Conservation (phyloP, 2,888 invertebrate genomes). For the Orthosia gracilis region DNA sequence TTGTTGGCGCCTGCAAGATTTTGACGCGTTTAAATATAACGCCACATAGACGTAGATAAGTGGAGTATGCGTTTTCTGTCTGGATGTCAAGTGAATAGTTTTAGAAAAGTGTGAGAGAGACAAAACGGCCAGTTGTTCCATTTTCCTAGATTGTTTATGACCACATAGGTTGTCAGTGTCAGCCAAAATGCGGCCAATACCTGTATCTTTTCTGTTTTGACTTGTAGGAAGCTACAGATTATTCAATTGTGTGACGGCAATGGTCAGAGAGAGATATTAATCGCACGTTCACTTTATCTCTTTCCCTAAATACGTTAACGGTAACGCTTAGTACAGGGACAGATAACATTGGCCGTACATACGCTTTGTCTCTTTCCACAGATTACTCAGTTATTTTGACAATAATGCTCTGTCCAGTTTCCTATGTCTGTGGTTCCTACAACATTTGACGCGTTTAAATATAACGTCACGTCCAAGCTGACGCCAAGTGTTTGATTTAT, state of each 20-base stretch:
- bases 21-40: slow-evolving; percentile 60
- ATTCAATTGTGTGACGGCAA: too few relatives aligned
- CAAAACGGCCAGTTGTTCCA: too few relatives aligned
- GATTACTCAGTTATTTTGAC: neutral
- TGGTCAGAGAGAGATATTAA: too few relatives aligned
- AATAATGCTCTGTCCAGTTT: neutral
- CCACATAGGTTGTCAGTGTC: too few relatives aligned
- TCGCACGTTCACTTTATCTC: too few relatives aligned
- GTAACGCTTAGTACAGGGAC: too few relatives aligned
- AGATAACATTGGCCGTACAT: neutral
- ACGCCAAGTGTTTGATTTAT: slow-evolving; percentile 79
- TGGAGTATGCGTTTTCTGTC: neutral
- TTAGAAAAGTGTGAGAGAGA: too few relatives aligned
- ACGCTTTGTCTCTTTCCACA: neutral
- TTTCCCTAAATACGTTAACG: too few relatives aligned
- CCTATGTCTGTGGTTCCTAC: slow-evolving; percentile 1
- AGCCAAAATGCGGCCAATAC: neutral
- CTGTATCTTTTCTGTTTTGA: neutral
- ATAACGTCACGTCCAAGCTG: slow-evolving; percentile 67
- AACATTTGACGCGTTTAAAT: slow-evolving; percentile 61
- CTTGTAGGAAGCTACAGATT: too few relatives aligned
- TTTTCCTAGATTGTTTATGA: too few relatives aligned
- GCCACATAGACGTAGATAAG: slow-evolving; percentile 42
- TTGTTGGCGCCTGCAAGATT: slow-evolving; percentile 40
- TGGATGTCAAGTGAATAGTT: too few relatives aligned